Evolutionary conservation across 2,888 invertebrate species (phyloP).

Genomic region (Furcula furcula): DNA sequence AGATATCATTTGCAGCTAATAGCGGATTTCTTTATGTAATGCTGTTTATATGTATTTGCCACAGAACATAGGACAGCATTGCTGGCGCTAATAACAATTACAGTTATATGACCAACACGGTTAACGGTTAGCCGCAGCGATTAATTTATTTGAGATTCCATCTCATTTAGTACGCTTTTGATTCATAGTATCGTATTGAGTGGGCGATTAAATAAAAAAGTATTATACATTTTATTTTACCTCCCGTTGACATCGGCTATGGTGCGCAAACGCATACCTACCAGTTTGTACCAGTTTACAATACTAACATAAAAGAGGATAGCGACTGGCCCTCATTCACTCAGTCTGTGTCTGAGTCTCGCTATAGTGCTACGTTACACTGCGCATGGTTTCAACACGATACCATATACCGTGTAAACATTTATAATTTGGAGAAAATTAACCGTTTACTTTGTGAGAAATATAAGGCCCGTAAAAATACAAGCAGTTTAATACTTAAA

Average conservation of each 20-base stretch:
- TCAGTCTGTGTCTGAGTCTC: slow-evolving; percentile 59
- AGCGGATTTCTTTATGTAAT: background rate
- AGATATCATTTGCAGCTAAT: no score
- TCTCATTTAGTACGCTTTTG: slow-evolving; percentile 36
- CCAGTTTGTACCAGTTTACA: slow-evolving; percentile 74
- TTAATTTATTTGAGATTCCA: slow-evolving; percentile 41
- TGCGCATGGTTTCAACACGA: slow-evolving; percentile 21
- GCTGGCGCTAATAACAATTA: slow-evolving; percentile 10
- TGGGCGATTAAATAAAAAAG: slow-evolving; percentile 44
- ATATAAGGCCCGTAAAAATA: no score
- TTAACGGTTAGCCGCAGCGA: slow-evolving; percentile 34
- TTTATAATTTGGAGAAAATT: slow-evolving; percentile 11
- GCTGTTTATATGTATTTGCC: background rate
- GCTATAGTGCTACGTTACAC: slow-evolving; percentile 44
- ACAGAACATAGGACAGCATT: background rate
- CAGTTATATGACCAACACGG: slow-evolving; percentile 36
- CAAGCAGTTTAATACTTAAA: background rate
- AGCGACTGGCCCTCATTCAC: slow-evolving; percentile 65
- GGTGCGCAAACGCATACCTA: slow-evolving; percentile 53
- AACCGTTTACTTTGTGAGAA: slow-evolving; percentile 13
- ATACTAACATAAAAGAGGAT: slow-evolving; percentile 74
- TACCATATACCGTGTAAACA: slow-evolving; percentile 20
- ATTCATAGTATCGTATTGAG: slow-evolving; percentile 29
- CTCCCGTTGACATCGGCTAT: slow-evolving; percentile 48
- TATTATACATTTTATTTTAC: slow-evolving; percentile 44